Percentiles rank a stretch among this genome's conserved stretches.
These are phyloP conservation scores for Gila orcuttii DNA, from an alignment of 2,113 vertebrate species.

Conservation along the genomic window DNA sequence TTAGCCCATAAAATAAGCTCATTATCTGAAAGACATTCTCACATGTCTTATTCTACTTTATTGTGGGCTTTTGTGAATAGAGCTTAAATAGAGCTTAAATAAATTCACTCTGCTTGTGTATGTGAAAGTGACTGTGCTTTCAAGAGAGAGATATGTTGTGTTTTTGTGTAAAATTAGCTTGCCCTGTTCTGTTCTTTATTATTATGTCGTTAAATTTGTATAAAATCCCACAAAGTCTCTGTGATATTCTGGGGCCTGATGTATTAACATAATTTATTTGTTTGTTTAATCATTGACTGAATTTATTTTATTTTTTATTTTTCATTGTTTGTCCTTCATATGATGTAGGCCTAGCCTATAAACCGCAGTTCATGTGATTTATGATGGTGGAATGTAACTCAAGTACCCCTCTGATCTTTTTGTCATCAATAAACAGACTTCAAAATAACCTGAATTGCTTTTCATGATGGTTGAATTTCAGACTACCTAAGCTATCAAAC, in stretches of 20 bases:
- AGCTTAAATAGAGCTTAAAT: not conserved
- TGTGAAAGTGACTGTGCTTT: not conserved
- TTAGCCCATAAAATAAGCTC: constrained; percentile 24
- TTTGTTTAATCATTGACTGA: not conserved
- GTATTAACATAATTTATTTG: not conserved
- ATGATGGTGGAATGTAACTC: too few species aligned
- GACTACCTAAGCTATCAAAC: not conserved
- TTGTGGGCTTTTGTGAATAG: constrained; percentile 13
- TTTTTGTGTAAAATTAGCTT: not conserved
- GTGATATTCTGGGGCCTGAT: not conserved
- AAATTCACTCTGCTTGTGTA: not conserved
- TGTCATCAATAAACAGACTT: not conserved
- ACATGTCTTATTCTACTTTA: not conserved
- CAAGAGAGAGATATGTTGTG: too few species aligned
- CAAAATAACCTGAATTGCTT: not conserved
- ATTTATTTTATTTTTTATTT: not conserved
- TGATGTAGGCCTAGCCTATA: not conserved
- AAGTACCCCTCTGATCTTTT: not conserved
- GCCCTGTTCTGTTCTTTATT: not conserved
- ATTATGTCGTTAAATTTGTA: not conserved
- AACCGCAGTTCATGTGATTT: not conserved
- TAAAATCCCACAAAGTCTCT: not conserved
- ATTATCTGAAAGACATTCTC: constrained; percentile 15
- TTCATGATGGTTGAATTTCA: constrained; percentile 1
- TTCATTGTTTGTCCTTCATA: not conserved